Evolutionary conservation across 2,113 vertebrate species (phyloP).

Genomic region (Xiphorhynchus elegans): DNA sequence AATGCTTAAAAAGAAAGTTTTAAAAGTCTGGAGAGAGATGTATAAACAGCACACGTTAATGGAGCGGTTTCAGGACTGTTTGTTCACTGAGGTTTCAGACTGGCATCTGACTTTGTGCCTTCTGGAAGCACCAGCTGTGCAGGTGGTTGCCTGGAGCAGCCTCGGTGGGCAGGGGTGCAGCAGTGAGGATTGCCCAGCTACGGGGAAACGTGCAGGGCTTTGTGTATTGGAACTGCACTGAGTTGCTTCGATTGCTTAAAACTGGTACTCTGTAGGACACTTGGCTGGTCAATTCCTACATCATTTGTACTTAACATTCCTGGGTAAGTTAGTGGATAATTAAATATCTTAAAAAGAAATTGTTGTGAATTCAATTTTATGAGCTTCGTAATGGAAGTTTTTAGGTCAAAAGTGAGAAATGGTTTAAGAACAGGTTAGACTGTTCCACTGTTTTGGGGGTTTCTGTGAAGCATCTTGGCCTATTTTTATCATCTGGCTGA

Average conservation of each 20-base stretch:
- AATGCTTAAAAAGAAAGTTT: neutral
- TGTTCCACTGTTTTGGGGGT: neutral
- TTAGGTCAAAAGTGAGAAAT: neutral
- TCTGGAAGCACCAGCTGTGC: neutral
- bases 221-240: neutral
- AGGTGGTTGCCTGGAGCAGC: neutral
- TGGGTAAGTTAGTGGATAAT: neutral
- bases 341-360: neutral
- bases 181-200: neutral
- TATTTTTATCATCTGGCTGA: neutral
- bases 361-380: neutral
- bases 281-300: neutral
- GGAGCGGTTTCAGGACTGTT: neutral
- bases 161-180: neutral
- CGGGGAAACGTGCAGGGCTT: fast-evolving
- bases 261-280: fast-evolving
- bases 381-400: neutral
- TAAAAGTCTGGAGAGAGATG: fast-evolving
- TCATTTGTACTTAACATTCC: neutral
- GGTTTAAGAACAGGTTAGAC: neutral
- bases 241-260: neutral
- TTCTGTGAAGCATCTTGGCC: fast-evolving
- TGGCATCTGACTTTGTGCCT: neutral
- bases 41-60: fast-evolving
- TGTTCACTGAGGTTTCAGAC: neutral